phyloP scores from a whole-genome alignment of 2,888 invertebrate genomes.

The Sarcophaga rosellei region DNA sequence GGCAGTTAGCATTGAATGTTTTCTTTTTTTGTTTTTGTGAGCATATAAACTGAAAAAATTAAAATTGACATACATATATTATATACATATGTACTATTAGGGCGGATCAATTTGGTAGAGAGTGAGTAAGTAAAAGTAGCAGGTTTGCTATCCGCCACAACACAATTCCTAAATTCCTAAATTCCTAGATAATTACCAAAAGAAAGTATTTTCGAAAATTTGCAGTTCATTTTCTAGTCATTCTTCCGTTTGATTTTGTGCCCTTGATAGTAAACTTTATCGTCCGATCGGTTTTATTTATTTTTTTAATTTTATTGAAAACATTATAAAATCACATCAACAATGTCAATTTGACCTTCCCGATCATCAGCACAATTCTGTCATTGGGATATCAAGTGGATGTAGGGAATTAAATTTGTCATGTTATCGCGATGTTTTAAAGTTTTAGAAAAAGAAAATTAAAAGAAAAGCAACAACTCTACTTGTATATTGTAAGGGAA shows the following conservation, averaged over 20 bases:
- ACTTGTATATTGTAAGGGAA: slow-evolving; percentile 6
- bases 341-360: neutral
- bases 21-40: neutral
- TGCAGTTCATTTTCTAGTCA: too few relatives aligned
- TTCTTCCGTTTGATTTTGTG: neutral
- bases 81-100: too few relatives aligned
- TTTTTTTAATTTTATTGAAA: neutral
- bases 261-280: neutral
- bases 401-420: slow-evolving; percentile 31
- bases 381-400: slow-evolving; percentile 22
- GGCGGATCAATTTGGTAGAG: too few relatives aligned
- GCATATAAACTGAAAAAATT: neutral
- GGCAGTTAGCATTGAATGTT: neutral
- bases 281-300: neutral
- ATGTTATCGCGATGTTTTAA: slow-evolving; percentile 28
- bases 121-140: too few relatives aligned
- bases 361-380: neutral
- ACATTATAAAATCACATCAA: slow-evolving; percentile 4
- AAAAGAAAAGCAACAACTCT: neutral
- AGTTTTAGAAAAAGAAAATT: slow-evolving; percentile 28
- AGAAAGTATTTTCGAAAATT: too few relatives aligned
- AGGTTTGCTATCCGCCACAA: too few relatives aligned
- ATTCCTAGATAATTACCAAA: too few relatives aligned
- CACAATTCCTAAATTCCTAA: too few relatives aligned
- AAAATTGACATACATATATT: neutral